A percentile compares a stretch with the other conserved stretches of the same genome.
Conservation (phyloP, 1,140 invertebrate genomes). For the Drosophila ogumai region DNA sequence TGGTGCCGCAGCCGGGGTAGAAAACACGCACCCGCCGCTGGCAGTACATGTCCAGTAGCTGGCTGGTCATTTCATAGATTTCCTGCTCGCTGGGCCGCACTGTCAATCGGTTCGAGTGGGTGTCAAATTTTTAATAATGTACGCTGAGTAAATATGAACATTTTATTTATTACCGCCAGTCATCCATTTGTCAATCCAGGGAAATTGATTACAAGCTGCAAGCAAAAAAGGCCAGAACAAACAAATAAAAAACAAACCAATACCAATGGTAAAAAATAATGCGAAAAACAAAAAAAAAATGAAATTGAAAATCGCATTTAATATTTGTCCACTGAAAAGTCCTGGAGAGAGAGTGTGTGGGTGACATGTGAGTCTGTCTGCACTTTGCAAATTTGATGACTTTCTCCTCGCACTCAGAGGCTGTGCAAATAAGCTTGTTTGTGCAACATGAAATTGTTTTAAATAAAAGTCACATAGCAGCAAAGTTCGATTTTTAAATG, state of each 20-base stretch:
- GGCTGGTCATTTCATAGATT: conserved; percentile 70
- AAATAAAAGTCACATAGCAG: conserved; percentile 70
- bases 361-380: conserved; percentile 38
- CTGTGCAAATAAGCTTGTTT: conserved; percentile 53
- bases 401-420: conserved; percentile 45
- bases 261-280: conserved; percentile 26
- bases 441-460: conserved; percentile 65
- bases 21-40: conserved; percentile 72
- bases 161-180: conserved; percentile 81
- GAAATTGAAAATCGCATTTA: conserved; percentile 74
- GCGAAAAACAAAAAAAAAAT: conserved; percentile 6
- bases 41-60: conserved; percentile 72
- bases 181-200: conserved; percentile 82
- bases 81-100: conserved; percentile 68
- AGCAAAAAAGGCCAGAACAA: conserved; percentile 35
- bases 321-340: conserved; percentile 61
- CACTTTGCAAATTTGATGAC: conserved; percentile 67
- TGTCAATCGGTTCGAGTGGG: conserved; percentile 16
- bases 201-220: conserved; percentile 83
- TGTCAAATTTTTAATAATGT: conserved; percentile 78
- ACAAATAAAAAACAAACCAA: conserved; percentile 27
- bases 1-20: conserved; percentile 67
- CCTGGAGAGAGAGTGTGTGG: not conserved
- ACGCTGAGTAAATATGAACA: conserved; percentile 67
- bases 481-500: conserved; percentile 77